Conservation (phyloP, 2,113 vertebrate genomes). For the Ramphastos sulfuratus region DNA sequence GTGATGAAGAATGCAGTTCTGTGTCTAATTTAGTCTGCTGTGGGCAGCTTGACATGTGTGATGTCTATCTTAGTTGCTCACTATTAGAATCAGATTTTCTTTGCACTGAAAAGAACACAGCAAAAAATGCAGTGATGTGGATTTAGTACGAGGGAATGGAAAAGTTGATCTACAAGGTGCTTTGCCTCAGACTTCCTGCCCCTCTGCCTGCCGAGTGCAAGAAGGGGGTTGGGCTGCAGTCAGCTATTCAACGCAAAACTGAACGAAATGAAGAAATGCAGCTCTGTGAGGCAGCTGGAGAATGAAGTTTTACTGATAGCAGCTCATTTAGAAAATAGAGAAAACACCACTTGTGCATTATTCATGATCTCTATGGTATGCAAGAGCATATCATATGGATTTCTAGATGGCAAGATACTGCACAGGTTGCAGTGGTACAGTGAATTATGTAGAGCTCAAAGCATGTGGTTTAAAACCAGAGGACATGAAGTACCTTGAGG, state of each 20-base stretch:
- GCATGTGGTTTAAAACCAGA: neutral
- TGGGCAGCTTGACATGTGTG: fast-evolving
- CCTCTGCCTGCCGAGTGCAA: neutral
- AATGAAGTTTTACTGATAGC: neutral
- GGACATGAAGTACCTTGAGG: neutral
- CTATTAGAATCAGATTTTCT: neutral
- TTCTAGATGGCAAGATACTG: neutral
- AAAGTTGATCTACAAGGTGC: neutral
- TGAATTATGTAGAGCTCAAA: neutral
- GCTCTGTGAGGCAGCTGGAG: neutral
- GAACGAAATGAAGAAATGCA: neutral
- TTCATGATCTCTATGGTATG: neutral
- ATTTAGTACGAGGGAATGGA: neutral
- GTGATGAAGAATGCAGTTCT: neutral
- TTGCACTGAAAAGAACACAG: fast-evolving
- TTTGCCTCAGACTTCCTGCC: neutral
- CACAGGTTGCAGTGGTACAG: neutral
- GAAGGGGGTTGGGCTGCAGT: neutral
- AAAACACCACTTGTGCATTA: neutral
- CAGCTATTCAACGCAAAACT: neutral
- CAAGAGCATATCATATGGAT: neutral
- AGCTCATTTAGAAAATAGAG: neutral
- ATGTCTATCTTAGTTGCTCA: neutral
- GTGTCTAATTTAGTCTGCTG: neutral
- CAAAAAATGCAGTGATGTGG: neutral